Conservation (phyloP, 2,888 invertebrate species). For the Acrobasis consociella region DNA sequence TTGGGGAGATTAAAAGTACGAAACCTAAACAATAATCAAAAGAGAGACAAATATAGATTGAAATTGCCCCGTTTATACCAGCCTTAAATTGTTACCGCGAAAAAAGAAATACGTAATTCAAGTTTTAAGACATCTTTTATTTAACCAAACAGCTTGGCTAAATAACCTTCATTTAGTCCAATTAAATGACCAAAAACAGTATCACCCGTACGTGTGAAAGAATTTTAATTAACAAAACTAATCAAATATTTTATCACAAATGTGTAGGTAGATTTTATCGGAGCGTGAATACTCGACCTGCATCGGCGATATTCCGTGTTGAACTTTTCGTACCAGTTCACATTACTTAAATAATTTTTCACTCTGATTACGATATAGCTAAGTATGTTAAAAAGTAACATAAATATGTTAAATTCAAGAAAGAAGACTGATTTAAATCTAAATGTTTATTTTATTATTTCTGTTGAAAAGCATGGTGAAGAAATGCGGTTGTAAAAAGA, state of each 20-base stretch:
- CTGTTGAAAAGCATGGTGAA: no score
- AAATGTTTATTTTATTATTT: no score
- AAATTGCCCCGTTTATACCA: no score
- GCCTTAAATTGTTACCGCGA: no score
- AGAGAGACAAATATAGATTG: no score
- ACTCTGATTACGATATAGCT: background rate
- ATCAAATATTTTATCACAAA: slow-evolving; percentile 19
- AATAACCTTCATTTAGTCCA: slow-evolving; percentile 1
- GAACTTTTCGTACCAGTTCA: slow-evolving; percentile 2
- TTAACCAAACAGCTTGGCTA: background rate
- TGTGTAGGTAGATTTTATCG: slow-evolving; percentile 19
- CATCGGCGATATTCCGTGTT: slow-evolving; percentile 13
- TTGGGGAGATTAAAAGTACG: no score
- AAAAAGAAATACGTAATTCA: background rate
- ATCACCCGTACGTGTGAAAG: slow-evolving; percentile 19
- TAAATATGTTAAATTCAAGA: no score
- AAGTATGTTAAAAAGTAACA: background rate
- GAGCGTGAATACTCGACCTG: slow-evolving; percentile 8
- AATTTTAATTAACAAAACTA: slow-evolving; percentile 18
- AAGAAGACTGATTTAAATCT: no score
- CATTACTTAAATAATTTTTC: slow-evolving; percentile 3
- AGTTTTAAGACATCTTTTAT: background rate
- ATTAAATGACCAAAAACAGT: slow-evolving; percentile 1
- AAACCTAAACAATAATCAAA: no score
- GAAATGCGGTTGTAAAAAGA: no score